These are phyloP conservation scores for Gobionotothen gibberifrons DNA, from an alignment of 2,797 vertebrate genomes.

Conservation along the genomic window DNA sequence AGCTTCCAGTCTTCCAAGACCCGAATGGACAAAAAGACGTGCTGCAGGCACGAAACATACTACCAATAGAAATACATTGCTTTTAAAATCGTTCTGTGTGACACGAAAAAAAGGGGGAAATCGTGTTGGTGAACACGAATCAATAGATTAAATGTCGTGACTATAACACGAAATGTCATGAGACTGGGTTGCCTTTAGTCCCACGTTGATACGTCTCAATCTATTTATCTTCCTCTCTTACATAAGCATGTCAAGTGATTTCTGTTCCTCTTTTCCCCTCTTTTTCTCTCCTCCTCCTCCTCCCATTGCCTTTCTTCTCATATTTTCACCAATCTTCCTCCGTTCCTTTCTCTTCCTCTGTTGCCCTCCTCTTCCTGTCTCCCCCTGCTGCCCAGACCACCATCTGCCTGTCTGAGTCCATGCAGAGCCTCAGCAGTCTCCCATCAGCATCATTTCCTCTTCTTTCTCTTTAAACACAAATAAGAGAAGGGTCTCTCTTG, in stretches of 20 bases:
- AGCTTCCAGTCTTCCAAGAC: no score
- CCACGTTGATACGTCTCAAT: neutral
- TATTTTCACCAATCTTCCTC: neutral
- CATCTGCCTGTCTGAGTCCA: conserved; percentile 42
- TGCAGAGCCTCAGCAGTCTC: conserved; percentile 34
- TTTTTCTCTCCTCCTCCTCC: neutral
- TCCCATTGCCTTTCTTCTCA: no score
- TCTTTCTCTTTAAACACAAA: conserved; percentile 12
- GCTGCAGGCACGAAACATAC: no score
- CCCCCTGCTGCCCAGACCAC: conserved; percentile 21
- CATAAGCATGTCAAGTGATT: neutral
- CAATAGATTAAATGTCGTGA: no score
- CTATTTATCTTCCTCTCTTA: neutral
- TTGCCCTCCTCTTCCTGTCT: neutral
- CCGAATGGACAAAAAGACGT: no score
- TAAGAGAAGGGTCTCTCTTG: conserved; percentile 6
- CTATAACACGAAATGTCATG: no score
- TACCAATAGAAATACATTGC: no score
- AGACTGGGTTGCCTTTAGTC: no score
- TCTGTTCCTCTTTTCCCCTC: neutral
- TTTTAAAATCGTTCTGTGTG: no score
- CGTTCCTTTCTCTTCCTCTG: neutral
- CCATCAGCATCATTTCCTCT: conserved; percentile 17
- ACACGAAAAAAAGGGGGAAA: no score
- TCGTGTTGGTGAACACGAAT: no score